Evolutionary conservation across 2,888 invertebrate species (phyloP).

Genomic region (Eulithis prunata): DNA sequence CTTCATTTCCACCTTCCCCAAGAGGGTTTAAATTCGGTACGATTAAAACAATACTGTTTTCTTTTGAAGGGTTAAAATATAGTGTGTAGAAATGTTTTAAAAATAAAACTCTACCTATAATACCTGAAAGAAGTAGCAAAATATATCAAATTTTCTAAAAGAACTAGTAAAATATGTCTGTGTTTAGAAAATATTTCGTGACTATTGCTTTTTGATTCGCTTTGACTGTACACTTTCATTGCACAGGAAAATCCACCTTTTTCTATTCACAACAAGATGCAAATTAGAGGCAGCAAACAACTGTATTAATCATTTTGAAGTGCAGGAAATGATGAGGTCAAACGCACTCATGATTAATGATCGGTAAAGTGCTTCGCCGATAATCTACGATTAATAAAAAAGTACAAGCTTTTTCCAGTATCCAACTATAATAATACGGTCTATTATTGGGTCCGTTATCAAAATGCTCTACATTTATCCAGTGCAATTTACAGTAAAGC

Average conservation of each 20-base stretch:
- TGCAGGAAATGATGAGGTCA: slow-evolving; percentile 56
- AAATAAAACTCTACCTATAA: too few species aligned
- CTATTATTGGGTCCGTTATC: too few species aligned
- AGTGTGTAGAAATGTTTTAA: too few species aligned
- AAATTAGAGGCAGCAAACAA: slow-evolving; percentile 21
- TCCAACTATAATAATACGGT: too few species aligned
- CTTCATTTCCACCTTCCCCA: slow-evolving; percentile 54
- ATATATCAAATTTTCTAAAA: too few species aligned
- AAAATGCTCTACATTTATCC: too few species aligned
- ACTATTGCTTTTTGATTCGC: not conserved
- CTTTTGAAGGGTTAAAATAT: too few species aligned
- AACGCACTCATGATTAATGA: slow-evolving; percentile 51
- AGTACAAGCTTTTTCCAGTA: not conserved
- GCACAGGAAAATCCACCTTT: slow-evolving; percentile 19
- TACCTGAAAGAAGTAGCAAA: too few species aligned
- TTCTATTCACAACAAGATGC: slow-evolving; percentile 16
- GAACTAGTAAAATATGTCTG: too few species aligned
- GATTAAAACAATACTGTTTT: too few species aligned
- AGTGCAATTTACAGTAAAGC: too few species aligned
- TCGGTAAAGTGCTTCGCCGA: slow-evolving; percentile 35
- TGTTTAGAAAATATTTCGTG: not conserved
- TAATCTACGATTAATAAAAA: slow-evolving; percentile 29
- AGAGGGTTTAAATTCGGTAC: not conserved
- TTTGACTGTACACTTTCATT: slow-evolving; percentile 11
- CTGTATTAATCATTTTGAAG: slow-evolving; percentile 46